Evolutionary conservation across 2,888 invertebrate genomes (phyloP), one percentile per base, ranked within the genome.

Genomic region (Lymantria dispar): DNA sequence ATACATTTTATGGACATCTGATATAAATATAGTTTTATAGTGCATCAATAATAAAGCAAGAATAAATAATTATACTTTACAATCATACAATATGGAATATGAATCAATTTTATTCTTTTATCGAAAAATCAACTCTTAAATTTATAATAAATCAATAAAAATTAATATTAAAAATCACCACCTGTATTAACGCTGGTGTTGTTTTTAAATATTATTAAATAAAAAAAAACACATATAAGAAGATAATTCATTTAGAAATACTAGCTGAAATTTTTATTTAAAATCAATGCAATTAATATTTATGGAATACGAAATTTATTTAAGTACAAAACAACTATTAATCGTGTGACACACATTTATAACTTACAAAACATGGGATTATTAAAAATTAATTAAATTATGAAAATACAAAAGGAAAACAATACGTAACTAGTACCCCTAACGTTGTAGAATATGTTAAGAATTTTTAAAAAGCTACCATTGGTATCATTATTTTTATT

Each of bases 301-400:
- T 46, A 48, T 73, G 55, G 70, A 70, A 64, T 63, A 63, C 54
- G 60, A 59, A 58, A 70, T 68, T n/a, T 22, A 22, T 73, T 83
- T 85, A 85, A 85, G 84, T 85, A 85, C 22, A 82, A 76, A n/a
- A 52, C 46, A 54, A 56, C 52, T 54, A 70, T 50, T 64, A 64
- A 53, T 68, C 56, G 57, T 50, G 52, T 58, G 68, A 60, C 60
- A 72, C 68, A 68, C 76, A 60, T 65, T 71, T 68, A 67, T 58
- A 63, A 62, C 61, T 69, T 69, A 75, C 47, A 70, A 72, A 69
- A 63, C 47, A 54, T 45, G 53, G 64, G 61, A 60, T 70, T 60
- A 60, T 22, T 38, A 42, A 68, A 71, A 69, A 61, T 56, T 10
- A 52, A 57, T 53, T 59, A 57, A 47, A 47, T 60, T 68, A 67